phyloP scores from a whole-genome alignment of 2,888 invertebrate genomes.

The Panopea generosa region DNA sequence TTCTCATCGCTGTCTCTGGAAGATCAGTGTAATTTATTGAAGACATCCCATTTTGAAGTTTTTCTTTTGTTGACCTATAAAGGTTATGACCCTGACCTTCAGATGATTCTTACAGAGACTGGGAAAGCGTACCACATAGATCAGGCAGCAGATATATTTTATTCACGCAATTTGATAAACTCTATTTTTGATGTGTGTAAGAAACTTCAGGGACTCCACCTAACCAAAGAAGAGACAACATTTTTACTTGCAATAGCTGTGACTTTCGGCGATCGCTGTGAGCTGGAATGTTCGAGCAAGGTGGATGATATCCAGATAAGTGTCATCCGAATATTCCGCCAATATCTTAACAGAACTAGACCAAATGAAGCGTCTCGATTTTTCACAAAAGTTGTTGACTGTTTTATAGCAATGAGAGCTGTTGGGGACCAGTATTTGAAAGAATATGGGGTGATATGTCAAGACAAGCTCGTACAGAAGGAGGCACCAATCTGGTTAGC shows the following conservation, averaged over 20 bases:
- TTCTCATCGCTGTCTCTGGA: conserved; percentile 58
- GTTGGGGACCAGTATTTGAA: conserved; percentile 62
- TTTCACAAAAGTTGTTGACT: conserved; percentile 62
- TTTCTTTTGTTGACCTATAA: conserved; percentile 59
- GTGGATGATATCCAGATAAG: conserved; percentile 61
- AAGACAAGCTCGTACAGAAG: conserved; percentile 63
- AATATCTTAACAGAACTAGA: conserved; percentile 37
- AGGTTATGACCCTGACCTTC: conserved; percentile 58
- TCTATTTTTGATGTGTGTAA: conserved; percentile 62
- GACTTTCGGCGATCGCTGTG: conserved; percentile 60
- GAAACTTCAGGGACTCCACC: conserved; percentile 52
- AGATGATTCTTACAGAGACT: conserved; percentile 64
- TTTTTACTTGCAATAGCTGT: conserved; percentile 60
- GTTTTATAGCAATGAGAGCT: conserved; percentile 62
- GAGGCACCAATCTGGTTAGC: conserved; percentile 65
- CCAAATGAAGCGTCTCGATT: conserved; percentile 36
- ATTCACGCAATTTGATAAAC: conserved; percentile 60
- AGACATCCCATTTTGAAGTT: conserved; percentile 63
- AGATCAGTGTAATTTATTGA: conserved; percentile 62
- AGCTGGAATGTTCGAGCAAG: conserved; percentile 39
- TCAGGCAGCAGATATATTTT: conserved; percentile 64
- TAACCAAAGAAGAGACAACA: conserved; percentile 59
- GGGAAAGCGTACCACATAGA: conserved; percentile 63
- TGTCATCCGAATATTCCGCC: conserved; percentile 52
- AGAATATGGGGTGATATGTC: conserved; percentile 63